Percentiles rank a stretch among this genome's conserved stretches.
Conservation (phyloP, 2,113 vertebrate species). For the Larimichthys crocea region DNA sequence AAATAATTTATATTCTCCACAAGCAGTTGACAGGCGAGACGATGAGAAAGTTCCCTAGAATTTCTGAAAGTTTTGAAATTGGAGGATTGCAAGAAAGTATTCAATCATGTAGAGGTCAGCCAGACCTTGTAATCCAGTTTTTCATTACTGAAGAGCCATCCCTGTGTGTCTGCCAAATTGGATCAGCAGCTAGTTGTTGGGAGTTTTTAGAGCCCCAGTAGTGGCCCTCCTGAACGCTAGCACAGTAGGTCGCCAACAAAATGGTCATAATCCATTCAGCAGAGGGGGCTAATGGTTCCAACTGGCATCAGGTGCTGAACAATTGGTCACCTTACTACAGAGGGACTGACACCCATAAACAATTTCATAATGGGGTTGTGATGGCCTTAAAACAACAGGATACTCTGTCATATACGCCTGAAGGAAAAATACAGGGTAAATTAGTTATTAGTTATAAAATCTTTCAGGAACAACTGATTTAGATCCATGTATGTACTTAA, state of each 20-base stretch:
- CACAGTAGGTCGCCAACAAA: conserved; percentile 55
- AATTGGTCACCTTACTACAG: conserved; percentile 43
- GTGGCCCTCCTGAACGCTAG: not conserved
- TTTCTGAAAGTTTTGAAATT: conserved; percentile 14
- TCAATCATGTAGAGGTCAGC: conserved; percentile 54
- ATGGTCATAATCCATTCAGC: conserved; percentile 63
- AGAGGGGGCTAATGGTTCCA: conserved; percentile 63
- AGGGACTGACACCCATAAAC: conserved; percentile 32
- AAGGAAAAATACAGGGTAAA: not conserved
- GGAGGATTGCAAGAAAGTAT: conserved; percentile 28
- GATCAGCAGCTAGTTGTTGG: conserved; percentile 26
- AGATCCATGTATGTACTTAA: not conserved
- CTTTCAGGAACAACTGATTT: not conserved
- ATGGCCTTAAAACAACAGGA: conserved; percentile 16
- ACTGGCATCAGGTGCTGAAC: conserved; percentile 52
- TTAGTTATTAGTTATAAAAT: not conserved
- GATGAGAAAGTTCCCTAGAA: not conserved
- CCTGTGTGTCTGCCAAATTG: conserved; percentile 55
- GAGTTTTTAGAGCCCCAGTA: conserved; percentile 35
- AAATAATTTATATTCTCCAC: not conserved
- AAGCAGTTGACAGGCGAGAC: not conserved
- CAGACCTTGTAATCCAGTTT: conserved; percentile 56
- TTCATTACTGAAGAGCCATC: conserved; percentile 11
- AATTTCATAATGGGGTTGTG: conserved; percentile 34
- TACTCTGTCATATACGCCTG: not conserved